Evolutionary conservation across 2,113 vertebrate genomes (phyloP).

Genomic region (Chrysemys picta): DNA sequence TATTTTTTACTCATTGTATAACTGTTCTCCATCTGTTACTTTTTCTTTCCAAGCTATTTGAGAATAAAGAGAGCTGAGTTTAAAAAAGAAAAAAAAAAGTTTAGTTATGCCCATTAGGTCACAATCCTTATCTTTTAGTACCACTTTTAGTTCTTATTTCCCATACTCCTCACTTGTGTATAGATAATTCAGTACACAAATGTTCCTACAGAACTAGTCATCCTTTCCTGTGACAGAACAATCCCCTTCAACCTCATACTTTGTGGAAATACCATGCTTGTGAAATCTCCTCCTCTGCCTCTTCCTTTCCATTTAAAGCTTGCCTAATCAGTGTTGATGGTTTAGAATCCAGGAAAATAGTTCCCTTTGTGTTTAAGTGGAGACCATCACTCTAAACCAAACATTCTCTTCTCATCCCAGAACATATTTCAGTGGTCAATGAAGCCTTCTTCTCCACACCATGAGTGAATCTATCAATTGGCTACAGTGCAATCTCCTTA

Average conservation of each 20-base stretch:
- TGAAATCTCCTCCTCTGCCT: neutral
- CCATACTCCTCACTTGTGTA: conserved; percentile 1
- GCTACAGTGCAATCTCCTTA: neutral
- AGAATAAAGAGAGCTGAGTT: neutral
- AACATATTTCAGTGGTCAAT: too few species aligned
- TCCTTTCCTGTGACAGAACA: conserved; percentile 4
- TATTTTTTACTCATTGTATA: neutral
- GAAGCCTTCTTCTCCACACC: too few species aligned
- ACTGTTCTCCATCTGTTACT: neutral
- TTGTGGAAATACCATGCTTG: neutral
- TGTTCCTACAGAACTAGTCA: neutral
- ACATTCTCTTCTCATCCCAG: too few species aligned
- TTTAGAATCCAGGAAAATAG: neutral
- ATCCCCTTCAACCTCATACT: neutral
- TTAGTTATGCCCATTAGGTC: neutral
- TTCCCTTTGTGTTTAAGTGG: neutral
- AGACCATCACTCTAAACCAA: neutral
- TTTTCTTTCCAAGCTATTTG: neutral
- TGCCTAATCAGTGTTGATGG: neutral
- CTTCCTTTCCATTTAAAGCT: neutral
- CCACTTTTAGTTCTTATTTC: conserved; percentile 6
- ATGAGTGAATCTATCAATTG: neutral
- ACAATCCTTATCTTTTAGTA: neutral
- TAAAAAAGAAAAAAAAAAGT: neutral
- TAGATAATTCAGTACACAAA: neutral